Evolutionary conservation across 2,888 invertebrate species (phyloP).

Genomic region (Drosophila cracens): DNA sequence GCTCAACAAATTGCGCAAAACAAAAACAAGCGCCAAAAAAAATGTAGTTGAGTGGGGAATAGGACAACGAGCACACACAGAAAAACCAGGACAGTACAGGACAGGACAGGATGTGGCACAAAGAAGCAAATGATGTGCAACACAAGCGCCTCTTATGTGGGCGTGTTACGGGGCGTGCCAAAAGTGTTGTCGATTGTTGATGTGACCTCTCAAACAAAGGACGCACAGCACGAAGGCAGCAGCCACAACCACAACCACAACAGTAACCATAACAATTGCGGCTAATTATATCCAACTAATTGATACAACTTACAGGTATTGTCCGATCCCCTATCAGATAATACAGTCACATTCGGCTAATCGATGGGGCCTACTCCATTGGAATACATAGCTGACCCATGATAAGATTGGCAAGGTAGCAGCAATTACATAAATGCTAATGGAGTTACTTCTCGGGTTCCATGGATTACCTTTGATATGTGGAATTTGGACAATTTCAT

Average conservation of each 20-base stretch:
- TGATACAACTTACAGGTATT: background rate
- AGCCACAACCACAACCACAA: constrained; percentile 4
- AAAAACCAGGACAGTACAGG: constrained; percentile 10
- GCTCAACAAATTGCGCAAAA: constrained; percentile 65
- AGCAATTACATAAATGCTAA: background rate
- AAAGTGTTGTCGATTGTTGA: constrained; percentile 47
- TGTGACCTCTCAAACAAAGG: constrained; percentile 34
- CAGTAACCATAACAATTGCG: constrained; percentile 13
- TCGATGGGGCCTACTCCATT: background rate
- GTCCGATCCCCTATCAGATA: background rate
- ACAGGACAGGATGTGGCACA: constrained; percentile 16
- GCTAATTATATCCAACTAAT: constrained; percentile 38
- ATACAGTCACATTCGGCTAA: background rate
- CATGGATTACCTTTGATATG: background rate
- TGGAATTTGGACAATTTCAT: background rate
- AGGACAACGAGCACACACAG: constrained; percentile 4
- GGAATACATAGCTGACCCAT: background rate
- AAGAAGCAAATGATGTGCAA: constrained; percentile 61
- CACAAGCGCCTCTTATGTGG: constrained; percentile 57
- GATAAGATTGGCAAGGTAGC: background rate
- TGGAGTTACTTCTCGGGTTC: background rate
- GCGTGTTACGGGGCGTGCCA: constrained; percentile 38
- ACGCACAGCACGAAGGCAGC: constrained; percentile 3
- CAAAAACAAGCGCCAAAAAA: constrained; percentile 46
- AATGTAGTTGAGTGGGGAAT: constrained; percentile 9